Conservation (phyloP, 2,888 invertebrate species). For the Pristionchus mayeri region DNA sequence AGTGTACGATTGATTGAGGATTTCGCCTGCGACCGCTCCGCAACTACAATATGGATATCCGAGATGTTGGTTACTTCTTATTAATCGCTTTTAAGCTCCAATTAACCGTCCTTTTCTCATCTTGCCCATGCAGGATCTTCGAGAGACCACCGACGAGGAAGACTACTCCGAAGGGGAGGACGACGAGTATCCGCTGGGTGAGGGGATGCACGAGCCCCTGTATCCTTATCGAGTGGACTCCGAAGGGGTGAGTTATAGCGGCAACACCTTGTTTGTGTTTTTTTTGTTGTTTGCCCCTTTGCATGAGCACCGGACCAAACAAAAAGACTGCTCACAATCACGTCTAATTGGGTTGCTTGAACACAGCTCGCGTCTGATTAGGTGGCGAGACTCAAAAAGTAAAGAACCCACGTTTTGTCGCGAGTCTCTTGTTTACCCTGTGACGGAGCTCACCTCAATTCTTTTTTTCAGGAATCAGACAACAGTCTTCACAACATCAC, state of each 20-base stretch:
- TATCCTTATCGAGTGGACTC: slow-evolving; percentile 1
- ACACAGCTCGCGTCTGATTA: too few species aligned
- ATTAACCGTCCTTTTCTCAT: not conserved
- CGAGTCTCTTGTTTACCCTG: too few species aligned
- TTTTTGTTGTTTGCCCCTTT: not conserved
- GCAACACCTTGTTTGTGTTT: not conserved
- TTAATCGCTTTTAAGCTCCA: not conserved
- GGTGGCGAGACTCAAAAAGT: too few species aligned
- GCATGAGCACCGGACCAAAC: too few species aligned
- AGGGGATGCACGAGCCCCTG: slow-evolving; percentile 24
- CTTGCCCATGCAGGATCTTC: not conserved
- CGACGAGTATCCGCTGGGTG: not conserved
- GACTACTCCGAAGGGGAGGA: not conserved
- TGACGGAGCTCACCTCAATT: too few species aligned
- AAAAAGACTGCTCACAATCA: too few species aligned
- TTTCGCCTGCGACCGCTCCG: not conserved
- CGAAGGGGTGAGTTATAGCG: not conserved
- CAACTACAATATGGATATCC: not conserved
- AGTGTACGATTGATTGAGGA: not conserved
- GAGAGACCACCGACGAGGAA: not conserved
- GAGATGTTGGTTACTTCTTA: not conserved
- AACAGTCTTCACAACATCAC: slow-evolving; percentile 10
- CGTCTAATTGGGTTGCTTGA: too few species aligned
- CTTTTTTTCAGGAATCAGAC: slow-evolving; percentile 29
- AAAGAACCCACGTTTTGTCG: too few species aligned